Conservation (phyloP, 2,797 vertebrate genomes). For the Jordanella pulchra region DNA sequence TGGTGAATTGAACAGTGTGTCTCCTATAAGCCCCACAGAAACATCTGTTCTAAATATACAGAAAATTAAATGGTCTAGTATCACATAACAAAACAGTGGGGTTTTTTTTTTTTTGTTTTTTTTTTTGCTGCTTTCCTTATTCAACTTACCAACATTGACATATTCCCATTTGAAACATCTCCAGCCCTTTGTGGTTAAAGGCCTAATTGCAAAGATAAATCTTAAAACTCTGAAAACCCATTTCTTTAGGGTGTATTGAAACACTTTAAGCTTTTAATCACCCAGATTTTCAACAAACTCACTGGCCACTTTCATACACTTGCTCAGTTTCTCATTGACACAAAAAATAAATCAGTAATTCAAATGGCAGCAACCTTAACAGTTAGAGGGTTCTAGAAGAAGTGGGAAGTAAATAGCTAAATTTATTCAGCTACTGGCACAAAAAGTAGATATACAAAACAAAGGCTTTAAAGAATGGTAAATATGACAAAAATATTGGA, state of each 20-base stretch:
- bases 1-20: not conserved
- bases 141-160: not conserved
- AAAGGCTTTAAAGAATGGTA: too few species aligned
- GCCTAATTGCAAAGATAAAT: not conserved
- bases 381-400: not conserved
- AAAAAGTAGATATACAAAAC: too few species aligned
- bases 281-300: not conserved
- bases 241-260: not conserved
- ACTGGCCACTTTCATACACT: not conserved
- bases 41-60: not conserved
- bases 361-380: not conserved
- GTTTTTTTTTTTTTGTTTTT: not conserved
- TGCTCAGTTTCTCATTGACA: not conserved
- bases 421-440: too few species aligned
- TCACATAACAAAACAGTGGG: not conserved
- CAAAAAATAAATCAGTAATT: not conserved
- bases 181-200: not conserved
- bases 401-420: too few species aligned
- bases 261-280: not conserved
- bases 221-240: not conserved
- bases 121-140: not conserved
- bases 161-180: not conserved
- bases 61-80: not conserved
- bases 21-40: not conserved
- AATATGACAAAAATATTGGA: too few species aligned